A percentile compares a stretch with the other conserved stretches of the same genome.
Evolutionary conservation across 2,888 invertebrate genomes (phyloP).

Genomic region (Melieria crassipennis): DNA sequence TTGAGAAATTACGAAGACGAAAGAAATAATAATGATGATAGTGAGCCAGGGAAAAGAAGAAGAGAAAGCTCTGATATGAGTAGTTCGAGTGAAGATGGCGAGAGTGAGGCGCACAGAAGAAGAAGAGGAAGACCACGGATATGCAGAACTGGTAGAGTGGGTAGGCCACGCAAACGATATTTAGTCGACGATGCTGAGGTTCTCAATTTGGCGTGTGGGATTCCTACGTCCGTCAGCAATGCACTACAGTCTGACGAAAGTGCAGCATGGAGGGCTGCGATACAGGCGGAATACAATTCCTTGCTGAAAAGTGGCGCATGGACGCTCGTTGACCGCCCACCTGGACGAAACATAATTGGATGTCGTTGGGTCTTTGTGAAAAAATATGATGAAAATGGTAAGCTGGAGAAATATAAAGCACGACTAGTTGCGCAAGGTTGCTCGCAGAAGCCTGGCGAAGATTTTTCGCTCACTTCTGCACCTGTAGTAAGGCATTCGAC

Average conservation of each 20-base stretch:
- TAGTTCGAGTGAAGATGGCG: too few relatives aligned
- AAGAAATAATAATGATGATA: too few relatives aligned
- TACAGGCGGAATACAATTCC: slow-evolving; percentile 13
- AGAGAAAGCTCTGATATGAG: too few relatives aligned
- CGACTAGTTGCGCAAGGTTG: too few relatives aligned
- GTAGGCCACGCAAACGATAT: not conserved
- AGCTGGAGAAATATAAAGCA: too few relatives aligned
- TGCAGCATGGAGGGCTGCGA: not conserved
- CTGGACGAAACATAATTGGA: slow-evolving; percentile 33
- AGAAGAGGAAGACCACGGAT: slow-evolving; percentile 9
- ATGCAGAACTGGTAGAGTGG: not conserved
- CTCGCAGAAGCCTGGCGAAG: too few relatives aligned
- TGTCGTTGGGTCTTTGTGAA: slow-evolving; percentile 36
- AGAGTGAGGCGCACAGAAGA: too few relatives aligned
- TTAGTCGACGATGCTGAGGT: not conserved
- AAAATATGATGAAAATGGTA: too few relatives aligned
- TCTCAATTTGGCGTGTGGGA: not conserved
- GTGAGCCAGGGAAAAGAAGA: too few relatives aligned
- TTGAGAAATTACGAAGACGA: too few relatives aligned
- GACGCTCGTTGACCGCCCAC: slow-evolving; percentile 36
- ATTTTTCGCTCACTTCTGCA: too few relatives aligned
- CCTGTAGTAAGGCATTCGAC: too few relatives aligned
- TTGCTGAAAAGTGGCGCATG: slow-evolving; percentile 27
- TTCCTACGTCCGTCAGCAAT: not conserved
- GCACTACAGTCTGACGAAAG: not conserved